Percentiles rank a stretch among this genome's conserved stretches.
Evolutionary conservation across 1,140 invertebrate genomes (phyloP).

Genomic region (Gryllus bimaculatus): DNA sequence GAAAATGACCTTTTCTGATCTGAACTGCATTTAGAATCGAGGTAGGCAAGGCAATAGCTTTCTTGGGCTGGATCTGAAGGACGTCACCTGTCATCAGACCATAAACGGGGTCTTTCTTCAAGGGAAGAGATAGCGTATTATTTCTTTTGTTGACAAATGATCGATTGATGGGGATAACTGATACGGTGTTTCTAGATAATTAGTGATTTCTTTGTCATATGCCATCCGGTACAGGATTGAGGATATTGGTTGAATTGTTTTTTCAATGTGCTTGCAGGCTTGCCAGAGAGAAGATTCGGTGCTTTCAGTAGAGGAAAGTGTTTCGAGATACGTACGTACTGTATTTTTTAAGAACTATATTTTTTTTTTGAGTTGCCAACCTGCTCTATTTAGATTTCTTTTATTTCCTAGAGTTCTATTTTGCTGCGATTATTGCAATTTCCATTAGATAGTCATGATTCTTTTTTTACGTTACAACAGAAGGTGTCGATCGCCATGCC

Average conservation of each 20-base stretch:
- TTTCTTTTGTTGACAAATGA: not conserved
- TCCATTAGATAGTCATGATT: too few species aligned
- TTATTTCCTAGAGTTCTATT: too few species aligned
- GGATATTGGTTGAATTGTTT: not conserved
- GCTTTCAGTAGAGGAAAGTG: not conserved
- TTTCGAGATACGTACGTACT: not conserved
- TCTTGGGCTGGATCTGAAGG: not conserved
- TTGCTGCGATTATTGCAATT: too few species aligned
- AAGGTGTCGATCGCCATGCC: too few species aligned
- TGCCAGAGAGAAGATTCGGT: not conserved
- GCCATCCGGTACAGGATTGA: not conserved
- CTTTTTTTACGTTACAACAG: too few species aligned
- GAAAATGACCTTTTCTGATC: not conserved
- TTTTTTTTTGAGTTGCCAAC: too few species aligned
- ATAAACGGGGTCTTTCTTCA: not conserved
- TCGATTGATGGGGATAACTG: not conserved
- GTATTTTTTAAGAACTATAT: too few species aligned
- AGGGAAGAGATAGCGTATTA: not conserved
- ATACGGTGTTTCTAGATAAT: not conserved
- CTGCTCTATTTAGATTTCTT: too few species aligned
- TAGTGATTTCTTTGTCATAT: not conserved
- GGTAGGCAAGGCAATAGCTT: not conserved
- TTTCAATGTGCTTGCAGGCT: not conserved
- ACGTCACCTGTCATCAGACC: not conserved
- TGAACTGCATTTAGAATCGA: not conserved